Percentiles rank a stretch among this genome's conserved stretches.
Conservation (phyloP, 2,113 vertebrate genomes). For the Bos javanicus region DNA sequence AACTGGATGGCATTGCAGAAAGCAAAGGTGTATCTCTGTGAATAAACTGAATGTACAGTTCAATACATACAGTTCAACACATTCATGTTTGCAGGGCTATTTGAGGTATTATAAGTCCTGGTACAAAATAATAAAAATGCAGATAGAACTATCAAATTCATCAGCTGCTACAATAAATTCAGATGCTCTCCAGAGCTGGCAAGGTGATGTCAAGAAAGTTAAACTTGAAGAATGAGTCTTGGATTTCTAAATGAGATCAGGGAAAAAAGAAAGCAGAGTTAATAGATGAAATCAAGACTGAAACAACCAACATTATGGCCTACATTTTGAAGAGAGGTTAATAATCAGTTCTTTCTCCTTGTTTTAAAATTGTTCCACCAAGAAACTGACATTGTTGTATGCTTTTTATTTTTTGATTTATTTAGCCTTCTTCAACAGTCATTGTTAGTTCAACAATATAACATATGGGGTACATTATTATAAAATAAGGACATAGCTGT, state of each 20-base stretch:
- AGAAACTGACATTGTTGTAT: constrained; percentile 59
- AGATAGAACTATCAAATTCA: constrained; percentile 61
- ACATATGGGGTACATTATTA: constrained; percentile 67
- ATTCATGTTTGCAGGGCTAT: constrained; percentile 50
- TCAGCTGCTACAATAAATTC: constrained; percentile 40
- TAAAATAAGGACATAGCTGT: constrained; percentile 72
- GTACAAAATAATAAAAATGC: constrained; percentile 59
- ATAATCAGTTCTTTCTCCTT: constrained; percentile 55
- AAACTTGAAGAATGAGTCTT: constrained; percentile 56
- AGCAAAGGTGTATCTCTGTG: constrained; percentile 62
- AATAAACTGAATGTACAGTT: constrained; percentile 39
- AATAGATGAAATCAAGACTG: constrained; percentile 38
- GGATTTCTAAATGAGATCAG: constrained; percentile 57
- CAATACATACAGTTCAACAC: background rate
- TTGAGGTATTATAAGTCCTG: constrained; percentile 47
- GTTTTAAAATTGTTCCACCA: constrained; percentile 56
- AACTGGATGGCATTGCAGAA: background rate
- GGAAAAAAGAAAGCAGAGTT: constrained; percentile 51
- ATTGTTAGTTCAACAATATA: constrained; percentile 79
- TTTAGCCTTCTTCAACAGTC: constrained; percentile 68
- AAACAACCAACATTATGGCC: background rate
- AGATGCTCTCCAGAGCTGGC: constrained; percentile 43
- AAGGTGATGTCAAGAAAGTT: constrained; percentile 62
- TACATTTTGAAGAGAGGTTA: constrained; percentile 20
- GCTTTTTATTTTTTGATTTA: constrained; percentile 76